A percentile compares a stretch with the other conserved stretches of the same genome.
Conservation (phyloP, 2,888 invertebrate species). For the Heliconius sara region DNA sequence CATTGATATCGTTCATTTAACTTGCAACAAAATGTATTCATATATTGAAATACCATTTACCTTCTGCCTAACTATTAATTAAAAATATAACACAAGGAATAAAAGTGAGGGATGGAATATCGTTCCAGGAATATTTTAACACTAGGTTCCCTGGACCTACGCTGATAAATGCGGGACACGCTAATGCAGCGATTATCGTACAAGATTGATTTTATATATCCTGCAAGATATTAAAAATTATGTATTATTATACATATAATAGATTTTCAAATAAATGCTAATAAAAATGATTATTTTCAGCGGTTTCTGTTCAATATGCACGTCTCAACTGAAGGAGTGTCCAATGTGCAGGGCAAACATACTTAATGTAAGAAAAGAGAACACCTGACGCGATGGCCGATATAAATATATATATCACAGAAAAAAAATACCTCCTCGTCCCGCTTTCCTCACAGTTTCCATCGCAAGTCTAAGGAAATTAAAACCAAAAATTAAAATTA, state of each 20-base stretch:
- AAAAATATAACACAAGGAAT: neutral
- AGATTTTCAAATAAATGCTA: neutral
- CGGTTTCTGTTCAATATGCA: slow-evolving; percentile 93
- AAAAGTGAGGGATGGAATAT: neutral
- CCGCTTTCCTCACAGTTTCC: slow-evolving; percentile 9
- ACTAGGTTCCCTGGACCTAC: neutral
- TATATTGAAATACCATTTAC: no score
- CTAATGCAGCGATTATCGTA: neutral
- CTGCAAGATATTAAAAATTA: neutral
- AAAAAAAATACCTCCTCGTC: neutral
- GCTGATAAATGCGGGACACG: neutral
- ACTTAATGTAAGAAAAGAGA: slow-evolving; percentile 55
- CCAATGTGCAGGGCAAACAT: slow-evolving; percentile 90
- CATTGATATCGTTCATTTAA: no score
- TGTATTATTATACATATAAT: no score
- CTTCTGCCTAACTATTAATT: no score
- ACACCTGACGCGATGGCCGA: slow-evolving; percentile 54
- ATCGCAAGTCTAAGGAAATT: slow-evolving; percentile 15
- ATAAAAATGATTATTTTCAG: slow-evolving; percentile 72
- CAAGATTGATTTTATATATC: no score
- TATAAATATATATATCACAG: slow-evolving; percentile 6
- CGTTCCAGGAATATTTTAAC: neutral
- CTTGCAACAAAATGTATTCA: no score
- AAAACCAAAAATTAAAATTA: slow-evolving; percentile 4
- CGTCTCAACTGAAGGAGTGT: slow-evolving; percentile 90